Evolutionary conservation across 2,888 invertebrate genomes (phyloP).

Genomic region (Sarcophaga caerulescens): DNA sequence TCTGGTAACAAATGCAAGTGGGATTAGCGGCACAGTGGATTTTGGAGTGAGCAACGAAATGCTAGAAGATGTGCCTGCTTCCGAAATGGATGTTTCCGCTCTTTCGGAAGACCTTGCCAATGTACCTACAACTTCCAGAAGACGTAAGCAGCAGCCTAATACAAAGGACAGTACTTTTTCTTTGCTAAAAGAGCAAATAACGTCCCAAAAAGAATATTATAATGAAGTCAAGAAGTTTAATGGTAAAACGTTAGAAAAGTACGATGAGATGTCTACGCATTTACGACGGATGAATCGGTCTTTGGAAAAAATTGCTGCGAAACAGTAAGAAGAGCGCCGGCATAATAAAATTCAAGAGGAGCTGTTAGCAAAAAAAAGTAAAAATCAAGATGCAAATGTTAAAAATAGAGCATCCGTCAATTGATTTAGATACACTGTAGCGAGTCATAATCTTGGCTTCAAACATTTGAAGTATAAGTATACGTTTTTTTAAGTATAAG

Average conservation of each 20-base stretch:
- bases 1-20: slow-evolving; percentile 33
- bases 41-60: slow-evolving; percentile 30
- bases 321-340: slow-evolving; percentile 20
- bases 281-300: no score
- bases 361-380: slow-evolving; percentile 1
- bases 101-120: slow-evolving; percentile 4
- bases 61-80: slow-evolving; percentile 4
- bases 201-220: not conserved
- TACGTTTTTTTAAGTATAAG: not conserved
- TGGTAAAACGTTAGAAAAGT: not conserved
- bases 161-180: slow-evolving; percentile 3
- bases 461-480: not conserved
- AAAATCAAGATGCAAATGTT: slow-evolving; percentile 18
- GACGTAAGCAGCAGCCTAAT: not conserved
- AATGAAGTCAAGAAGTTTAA: slow-evolving; percentile 7
- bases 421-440: not conserved
- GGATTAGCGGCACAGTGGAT: slow-evolving; percentile 31
- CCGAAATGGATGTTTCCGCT: slow-evolving; percentile 41
- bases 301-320: slow-evolving; percentile 8
- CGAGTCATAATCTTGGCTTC: not conserved
- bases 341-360: slow-evolving; percentile 20
- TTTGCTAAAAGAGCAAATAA: slow-evolving; percentile 12
- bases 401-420: not conserved
- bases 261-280: no score
- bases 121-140: slow-evolving; percentile 15